Evolutionary conservation across 2,888 invertebrate genomes (phyloP), one percentile per base, ranked within the genome.

Genomic region (Lymantria dispar): DNA sequence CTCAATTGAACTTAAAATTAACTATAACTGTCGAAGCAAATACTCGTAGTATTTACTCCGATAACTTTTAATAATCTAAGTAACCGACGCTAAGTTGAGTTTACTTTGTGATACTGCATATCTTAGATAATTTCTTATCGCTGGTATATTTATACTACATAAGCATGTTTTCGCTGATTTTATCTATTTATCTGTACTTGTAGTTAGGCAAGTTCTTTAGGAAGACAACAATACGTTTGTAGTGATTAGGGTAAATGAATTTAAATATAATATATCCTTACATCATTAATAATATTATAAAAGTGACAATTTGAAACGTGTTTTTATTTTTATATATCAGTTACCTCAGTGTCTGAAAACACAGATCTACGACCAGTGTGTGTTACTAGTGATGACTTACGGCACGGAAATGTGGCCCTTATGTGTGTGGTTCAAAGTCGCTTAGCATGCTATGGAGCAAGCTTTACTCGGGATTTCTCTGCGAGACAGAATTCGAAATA

Each of bases 101-200:
- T 87, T 85, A 70, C 84, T 80, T 83, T 80, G 73, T 84, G 87
- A 86, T 85, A 85, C 49, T 69, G 43, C 56, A 54, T 68, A 68
- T 67, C 66, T 63, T 52, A 51, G 52, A 68, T 59, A 54, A 52
- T 53, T 56, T 47, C 62, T 33, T 68, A 68, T 62, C 68, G 52
- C 56, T 52, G 52, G 45, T 55, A 64, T 66, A 55, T 62, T 33
- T 60, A 55, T 55, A 55, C 33, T 56, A 68, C 56, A 68, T 60
- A 55, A 14, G 44, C 51, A 50, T 66, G 56, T 65, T 62, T 68
- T 68, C 62, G 60, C 68, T 43, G 66, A 52, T 54, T 64, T 65
- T 68, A 64, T 63, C 58, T 63, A 53, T 58, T 58, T 58, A 60
- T 60, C 54, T 59, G 50, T 59, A 58, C 48, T 58, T 56, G 50